A percentile compares a stretch with the other conserved stretches of the same genome.
These are phyloP conservation scores for Acronicta aceris DNA, from an alignment of 2,888 invertebrate genomes.

Conservation along the genomic window DNA sequence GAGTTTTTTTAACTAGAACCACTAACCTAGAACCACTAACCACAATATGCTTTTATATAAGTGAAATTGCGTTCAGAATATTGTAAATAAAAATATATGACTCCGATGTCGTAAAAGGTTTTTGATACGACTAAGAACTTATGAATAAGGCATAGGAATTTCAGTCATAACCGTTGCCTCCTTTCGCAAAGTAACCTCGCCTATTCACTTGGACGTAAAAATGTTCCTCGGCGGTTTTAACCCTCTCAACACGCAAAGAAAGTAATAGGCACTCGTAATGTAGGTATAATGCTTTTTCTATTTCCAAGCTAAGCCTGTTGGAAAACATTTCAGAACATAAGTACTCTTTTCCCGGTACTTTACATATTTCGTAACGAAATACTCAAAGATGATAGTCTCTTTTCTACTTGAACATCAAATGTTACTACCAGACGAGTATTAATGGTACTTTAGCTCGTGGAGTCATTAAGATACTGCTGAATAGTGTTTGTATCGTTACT, in stretches of 20 bases:
- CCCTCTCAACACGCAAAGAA: slow-evolving; percentile 57
- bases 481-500: slow-evolving; percentile 24
- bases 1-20: no score
- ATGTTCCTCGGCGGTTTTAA: slow-evolving; percentile 53
- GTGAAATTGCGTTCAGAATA: slow-evolving; percentile 9
- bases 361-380: slow-evolving; percentile 34
- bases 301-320: slow-evolving; percentile 48
- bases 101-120: slow-evolving; percentile 47
- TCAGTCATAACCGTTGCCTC: slow-evolving; percentile 46
- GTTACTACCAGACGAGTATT: slow-evolving; percentile 25
- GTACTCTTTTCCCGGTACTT: slow-evolving; percentile 35
- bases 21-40: no score
- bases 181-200: slow-evolving; percentile 54
- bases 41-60: no score
- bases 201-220: slow-evolving; percentile 58
- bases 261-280: slow-evolving; percentile 46
- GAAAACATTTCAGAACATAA: slow-evolving; percentile 46
- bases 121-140: slow-evolving; percentile 53
- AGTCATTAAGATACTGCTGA: slow-evolving; percentile 42
- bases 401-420: slow-evolving; percentile 30
- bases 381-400: slow-evolving; percentile 29
- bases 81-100: slow-evolving; percentile 42
- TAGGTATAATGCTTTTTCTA: slow-evolving; percentile 52
- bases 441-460: slow-evolving; percentile 21
- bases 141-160: slow-evolving; percentile 59